phyloP scores from a whole-genome alignment of 2,797 vertebrate genomes.

The Pampus argenteus region DNA sequence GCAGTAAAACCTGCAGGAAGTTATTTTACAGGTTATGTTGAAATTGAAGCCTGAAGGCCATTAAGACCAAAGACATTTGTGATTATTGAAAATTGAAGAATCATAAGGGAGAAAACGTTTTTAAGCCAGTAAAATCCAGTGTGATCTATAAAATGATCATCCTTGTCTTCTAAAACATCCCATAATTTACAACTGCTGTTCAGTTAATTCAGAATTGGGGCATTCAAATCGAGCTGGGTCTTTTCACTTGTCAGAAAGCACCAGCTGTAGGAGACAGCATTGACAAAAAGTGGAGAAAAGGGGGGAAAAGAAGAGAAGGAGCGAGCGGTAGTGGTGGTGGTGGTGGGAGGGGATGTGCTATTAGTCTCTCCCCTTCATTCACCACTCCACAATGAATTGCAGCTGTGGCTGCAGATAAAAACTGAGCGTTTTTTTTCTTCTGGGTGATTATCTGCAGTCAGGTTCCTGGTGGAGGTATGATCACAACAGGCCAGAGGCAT shows the following conservation, averaged over 20 bases:
- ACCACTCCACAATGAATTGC: conserved; percentile 81
- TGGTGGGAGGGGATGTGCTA: conserved; percentile 55
- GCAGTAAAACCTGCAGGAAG: not conserved
- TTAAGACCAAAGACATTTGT: not conserved
- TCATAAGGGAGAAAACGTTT: not conserved
- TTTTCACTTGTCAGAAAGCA: conserved; percentile 73
- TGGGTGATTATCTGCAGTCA: conserved; percentile 81
- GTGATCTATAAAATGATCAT: conserved; percentile 21
- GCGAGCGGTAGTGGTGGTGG: conserved; percentile 28
- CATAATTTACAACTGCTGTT: conserved; percentile 56
- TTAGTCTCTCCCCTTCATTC: conserved; percentile 77
- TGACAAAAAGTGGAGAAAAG: conserved; percentile 60
- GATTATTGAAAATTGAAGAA: not conserved
- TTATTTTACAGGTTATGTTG: not conserved
- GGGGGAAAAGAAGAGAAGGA: conserved; percentile 9
- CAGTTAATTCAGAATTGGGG: conserved; percentile 50
- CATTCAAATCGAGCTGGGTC: conserved; percentile 55
- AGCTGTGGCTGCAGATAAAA: conserved; percentile 85
- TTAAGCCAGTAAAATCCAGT: not conserved
- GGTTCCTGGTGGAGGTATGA: conserved; percentile 74
- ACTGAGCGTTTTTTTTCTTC: conserved; percentile 60
- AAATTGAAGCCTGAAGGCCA: not conserved
- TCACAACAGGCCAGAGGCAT: conserved; percentile 56
- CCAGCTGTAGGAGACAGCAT: conserved; percentile 71
- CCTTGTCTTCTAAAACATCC: conserved; percentile 15